Evolutionary conservation across 2,797 vertebrate genomes (phyloP).

Genomic region (Chelonia mydas): DNA sequence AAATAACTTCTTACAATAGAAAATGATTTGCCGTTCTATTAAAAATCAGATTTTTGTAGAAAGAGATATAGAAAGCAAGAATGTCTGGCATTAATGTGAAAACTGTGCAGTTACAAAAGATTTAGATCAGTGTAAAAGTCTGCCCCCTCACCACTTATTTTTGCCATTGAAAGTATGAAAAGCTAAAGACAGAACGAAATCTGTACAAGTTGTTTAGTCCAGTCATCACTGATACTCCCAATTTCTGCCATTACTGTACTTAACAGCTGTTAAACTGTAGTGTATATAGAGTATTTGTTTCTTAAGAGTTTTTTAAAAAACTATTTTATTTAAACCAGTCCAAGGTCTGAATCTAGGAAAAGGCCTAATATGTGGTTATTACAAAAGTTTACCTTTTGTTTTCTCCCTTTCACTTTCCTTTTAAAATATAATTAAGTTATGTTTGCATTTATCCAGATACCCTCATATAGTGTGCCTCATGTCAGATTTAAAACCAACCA

Average conservation of each 20-base stretch:
- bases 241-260: neutral
- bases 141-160: neutral
- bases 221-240: neutral
- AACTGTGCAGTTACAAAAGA: neutral
- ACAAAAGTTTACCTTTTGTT: neutral
- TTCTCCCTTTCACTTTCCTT: neutral
- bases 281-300: neutral
- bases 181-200: neutral
- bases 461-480: neutral
- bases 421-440: neutral
- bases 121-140: neutral
- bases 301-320: neutral
- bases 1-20: neutral
- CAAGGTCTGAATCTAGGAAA: neutral
- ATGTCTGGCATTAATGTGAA: neutral
- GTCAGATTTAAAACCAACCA: neutral
- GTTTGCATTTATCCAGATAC: neutral
- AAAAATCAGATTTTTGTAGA: neutral
- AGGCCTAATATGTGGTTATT: neutral
- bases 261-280: neutral
- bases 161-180: neutral
- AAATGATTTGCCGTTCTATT: neutral
- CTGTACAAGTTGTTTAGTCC: neutral
- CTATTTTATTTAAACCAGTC: neutral
- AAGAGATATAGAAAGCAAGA: neutral